phyloP scores from a whole-genome alignment of 2,113 vertebrate genomes.

The Ctenodactylus gundi region DNA sequence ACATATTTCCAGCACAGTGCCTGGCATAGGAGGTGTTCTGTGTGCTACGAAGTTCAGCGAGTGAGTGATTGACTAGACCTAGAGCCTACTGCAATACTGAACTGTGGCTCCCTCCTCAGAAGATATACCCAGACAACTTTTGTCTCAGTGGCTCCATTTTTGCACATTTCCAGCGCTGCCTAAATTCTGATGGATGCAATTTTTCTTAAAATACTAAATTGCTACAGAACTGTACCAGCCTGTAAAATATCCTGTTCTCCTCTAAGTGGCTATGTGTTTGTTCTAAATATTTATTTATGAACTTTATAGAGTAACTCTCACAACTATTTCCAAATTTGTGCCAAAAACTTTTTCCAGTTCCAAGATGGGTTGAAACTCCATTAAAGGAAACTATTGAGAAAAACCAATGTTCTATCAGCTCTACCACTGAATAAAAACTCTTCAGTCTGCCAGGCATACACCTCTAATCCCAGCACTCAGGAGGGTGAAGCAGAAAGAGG shows the following conservation, averaged over 20 bases:
- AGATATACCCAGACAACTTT: background rate
- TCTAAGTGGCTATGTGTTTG: background rate
- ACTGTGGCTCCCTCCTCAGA: background rate
- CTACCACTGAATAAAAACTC: background rate
- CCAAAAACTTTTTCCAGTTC: background rate
- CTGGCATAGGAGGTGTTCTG: background rate
- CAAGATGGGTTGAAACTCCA: background rate
- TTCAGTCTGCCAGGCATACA: background rate
- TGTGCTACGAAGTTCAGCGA: background rate
- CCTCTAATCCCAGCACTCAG: background rate
- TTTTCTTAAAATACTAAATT: background rate
- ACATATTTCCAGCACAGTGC: background rate
- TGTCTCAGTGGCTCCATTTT: background rate
- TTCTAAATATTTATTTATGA: background rate
- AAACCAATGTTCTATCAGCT: background rate
- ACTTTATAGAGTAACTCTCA: background rate
- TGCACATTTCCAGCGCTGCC: background rate
- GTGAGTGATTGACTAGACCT: background rate
- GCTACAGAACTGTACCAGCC: background rate
- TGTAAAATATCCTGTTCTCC: background rate
- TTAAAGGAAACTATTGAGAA: background rate
- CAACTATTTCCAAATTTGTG: background rate
- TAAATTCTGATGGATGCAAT: background rate
- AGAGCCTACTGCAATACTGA: background rate
- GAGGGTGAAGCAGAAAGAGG: background rate